Base-by-base conservation (phyloP, 2,113 vertebrate species). In the Hepsetus odoe region DNA sequence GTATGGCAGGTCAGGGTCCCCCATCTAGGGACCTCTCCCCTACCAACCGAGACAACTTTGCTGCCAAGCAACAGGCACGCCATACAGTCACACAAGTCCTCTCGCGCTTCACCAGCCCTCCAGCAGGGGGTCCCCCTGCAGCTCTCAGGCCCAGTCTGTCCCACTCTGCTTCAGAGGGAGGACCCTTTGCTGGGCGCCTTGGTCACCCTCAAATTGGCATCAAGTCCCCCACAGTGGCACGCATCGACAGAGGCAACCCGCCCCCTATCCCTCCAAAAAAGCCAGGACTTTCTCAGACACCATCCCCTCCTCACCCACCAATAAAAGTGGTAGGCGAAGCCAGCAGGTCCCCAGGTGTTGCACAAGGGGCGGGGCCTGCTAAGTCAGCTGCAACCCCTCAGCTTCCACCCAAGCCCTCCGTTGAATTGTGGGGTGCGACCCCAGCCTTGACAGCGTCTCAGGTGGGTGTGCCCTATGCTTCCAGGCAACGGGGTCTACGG, bases 201-300 rank as follows among this genome's bases (percentile, higher is more conserved):
- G 86, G 89, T 83, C 92, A 93, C 68, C 82, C 85, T 35, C 92
- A 92, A 28, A 93, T 92, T 24, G 93, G 92, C 85, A 80, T 97
- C 87, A 99, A 98, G 91, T 95, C 96, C 61, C 95, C 97, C 1
- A 92, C 93, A 1, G 93, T 90, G 74, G 92, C 95, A 74, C 90
- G 98, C 87, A 96, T 98, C 76, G 98, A 99, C 90, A 90, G 98
- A 89, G 98, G 97, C 86, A 98, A 98, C 84, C 98, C 98, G 83
- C 98, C 97, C 58, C 98, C 98, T 10, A 99, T 99, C 88, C 98
- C 98, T 86, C 98, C 98, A 82, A 99, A 99, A 93, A 99, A 99
- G 80, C 98, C 98, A 79, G 98, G 98, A 89, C 96, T 99, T 69
- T 98, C 96, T 44, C 97, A 98, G 83, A 95, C 98, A 85, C 98